These are phyloP conservation scores for Callospermophilus lateralis DNA, from an alignment of 2,113 vertebrate genomes.

Conservation along the genomic window DNA sequence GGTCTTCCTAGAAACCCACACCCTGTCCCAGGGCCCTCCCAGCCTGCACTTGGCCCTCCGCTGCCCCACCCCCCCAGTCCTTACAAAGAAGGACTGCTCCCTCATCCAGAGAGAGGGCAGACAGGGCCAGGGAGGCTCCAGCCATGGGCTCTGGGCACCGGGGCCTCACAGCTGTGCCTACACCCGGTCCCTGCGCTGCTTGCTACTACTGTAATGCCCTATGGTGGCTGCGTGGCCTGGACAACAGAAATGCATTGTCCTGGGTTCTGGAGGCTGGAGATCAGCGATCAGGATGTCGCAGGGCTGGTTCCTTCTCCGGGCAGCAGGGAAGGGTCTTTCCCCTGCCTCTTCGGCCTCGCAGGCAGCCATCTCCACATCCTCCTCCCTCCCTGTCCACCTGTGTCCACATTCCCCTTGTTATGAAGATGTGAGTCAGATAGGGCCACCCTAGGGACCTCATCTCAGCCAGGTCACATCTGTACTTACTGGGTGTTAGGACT, in stretches of 20 bases:
- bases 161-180: rapidly evolving
- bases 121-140: too few relatives aligned
- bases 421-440: not conserved
- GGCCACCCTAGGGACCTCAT: not conserved
- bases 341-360: not conserved
- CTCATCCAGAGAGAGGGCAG: too few relatives aligned
- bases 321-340: not conserved
- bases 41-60: too few relatives aligned
- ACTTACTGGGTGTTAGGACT: not conserved
- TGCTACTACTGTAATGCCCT: not conserved
- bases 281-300: not conserved
- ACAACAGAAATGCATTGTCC: not conserved
- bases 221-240: not conserved
- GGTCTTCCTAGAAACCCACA: rapidly evolving
- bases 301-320: not conserved
- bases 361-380: not conserved
- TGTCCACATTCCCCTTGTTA: not conserved
- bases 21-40: not conserved
- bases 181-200: rapidly evolving
- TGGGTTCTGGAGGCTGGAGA: not conserved
- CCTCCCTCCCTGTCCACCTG: not conserved
- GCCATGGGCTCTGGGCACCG: too few relatives aligned
- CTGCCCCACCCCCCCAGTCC: not conserved
- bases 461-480: not conserved
- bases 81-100: too few relatives aligned